A percentile compares a stretch with the other conserved stretches of the same genome.
These are phyloP conservation scores for Agonopterix heracliana DNA, from an alignment of 2,888 invertebrate species.

Conservation along the genomic window DNA sequence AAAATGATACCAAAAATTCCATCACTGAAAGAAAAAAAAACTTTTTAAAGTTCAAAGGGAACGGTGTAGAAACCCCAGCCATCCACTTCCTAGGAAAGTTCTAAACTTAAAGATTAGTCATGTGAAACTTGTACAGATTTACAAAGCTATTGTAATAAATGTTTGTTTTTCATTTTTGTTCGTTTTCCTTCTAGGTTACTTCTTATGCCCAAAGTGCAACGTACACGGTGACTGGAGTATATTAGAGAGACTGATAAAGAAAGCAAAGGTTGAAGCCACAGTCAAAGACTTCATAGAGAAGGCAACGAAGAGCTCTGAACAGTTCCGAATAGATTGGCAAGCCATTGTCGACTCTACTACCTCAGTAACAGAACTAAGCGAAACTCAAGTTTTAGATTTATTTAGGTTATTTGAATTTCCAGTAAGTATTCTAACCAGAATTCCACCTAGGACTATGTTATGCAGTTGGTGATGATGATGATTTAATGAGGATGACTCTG, in stretches of 20 bases:
- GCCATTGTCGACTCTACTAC: constrained; percentile 52
- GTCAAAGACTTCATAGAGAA: constrained; percentile 52
- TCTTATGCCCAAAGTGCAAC: constrained; percentile 82
- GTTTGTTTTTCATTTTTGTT: too few species aligned
- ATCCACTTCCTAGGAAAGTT: too few species aligned
- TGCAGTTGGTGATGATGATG: too few species aligned
- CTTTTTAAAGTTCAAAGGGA: too few species aligned
- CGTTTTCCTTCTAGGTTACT: constrained; percentile 76
- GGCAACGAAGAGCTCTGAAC: constrained; percentile 39
- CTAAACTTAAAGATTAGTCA: too few species aligned
- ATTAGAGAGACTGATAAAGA: constrained; percentile 72
- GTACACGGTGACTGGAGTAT: constrained; percentile 79
- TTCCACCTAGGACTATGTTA: too few species aligned
- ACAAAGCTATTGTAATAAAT: too few species aligned
- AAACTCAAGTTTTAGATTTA: constrained; percentile 58
- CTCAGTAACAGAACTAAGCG: constrained; percentile 57
- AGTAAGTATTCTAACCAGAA: constrained; percentile 44
- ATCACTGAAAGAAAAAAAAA: too few species aligned
- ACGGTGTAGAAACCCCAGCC: too few species aligned
- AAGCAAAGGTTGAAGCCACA: constrained; percentile 45
- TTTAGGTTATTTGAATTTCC: constrained; percentile 75
- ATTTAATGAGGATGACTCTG: too few species aligned
- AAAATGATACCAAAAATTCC: too few species aligned
- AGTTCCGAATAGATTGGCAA: constrained; percentile 67
- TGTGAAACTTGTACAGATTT: too few species aligned